Evolutionary conservation across 1,140 invertebrate genomes (phyloP).

Genomic region (Drosophila persimilis): DNA sequence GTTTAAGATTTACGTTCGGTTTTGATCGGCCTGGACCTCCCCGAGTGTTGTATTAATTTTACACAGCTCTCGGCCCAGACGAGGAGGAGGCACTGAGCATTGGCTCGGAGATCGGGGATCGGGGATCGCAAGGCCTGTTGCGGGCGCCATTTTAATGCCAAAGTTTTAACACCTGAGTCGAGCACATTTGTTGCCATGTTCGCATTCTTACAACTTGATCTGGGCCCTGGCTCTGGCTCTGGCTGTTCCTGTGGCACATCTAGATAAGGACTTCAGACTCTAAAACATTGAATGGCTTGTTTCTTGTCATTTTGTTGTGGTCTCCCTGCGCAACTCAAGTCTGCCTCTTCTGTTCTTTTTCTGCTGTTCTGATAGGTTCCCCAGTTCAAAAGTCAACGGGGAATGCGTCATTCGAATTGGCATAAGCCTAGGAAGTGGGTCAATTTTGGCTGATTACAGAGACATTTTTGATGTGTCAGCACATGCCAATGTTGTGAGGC

Average conservation of each 20-base stretch:
- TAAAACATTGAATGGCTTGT: slow-evolving; percentile 31
- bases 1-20: slow-evolving; percentile 81
- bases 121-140: slow-evolving; percentile 15
- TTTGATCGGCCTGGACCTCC: slow-evolving; percentile 80
- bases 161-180: slow-evolving; percentile 70
- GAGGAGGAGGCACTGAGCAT: too few species aligned
- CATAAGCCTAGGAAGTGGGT: slow-evolving; percentile 59
- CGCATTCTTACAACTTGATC: slow-evolving; percentile 79
- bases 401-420: slow-evolving; percentile 61
- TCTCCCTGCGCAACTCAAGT: neutral
- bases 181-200: slow-evolving; percentile 60
- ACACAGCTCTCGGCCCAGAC: slow-evolving; percentile 11
- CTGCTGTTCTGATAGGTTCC: neutral
- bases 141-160: slow-evolving; percentile 74
- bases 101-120: slow-evolving; percentile 1
- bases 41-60: slow-evolving; percentile 74
- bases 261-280: slow-evolving; percentile 62
- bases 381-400: slow-evolving; percentile 42
- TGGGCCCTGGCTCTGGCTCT: slow-evolving; percentile 24
- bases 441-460: slow-evolving; percentile 59
- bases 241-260: slow-evolving; percentile 47
- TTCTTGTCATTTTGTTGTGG: slow-evolving; percentile 48
- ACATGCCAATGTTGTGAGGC: slow-evolving; percentile 69
- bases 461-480: slow-evolving; percentile 57
- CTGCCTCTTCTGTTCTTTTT: slow-evolving; percentile 2